Evolutionary conservation across 1,140 invertebrate species (phyloP), one percentile per base, ranked within the genome.

Genomic region (Aphis craccivora): DNA sequence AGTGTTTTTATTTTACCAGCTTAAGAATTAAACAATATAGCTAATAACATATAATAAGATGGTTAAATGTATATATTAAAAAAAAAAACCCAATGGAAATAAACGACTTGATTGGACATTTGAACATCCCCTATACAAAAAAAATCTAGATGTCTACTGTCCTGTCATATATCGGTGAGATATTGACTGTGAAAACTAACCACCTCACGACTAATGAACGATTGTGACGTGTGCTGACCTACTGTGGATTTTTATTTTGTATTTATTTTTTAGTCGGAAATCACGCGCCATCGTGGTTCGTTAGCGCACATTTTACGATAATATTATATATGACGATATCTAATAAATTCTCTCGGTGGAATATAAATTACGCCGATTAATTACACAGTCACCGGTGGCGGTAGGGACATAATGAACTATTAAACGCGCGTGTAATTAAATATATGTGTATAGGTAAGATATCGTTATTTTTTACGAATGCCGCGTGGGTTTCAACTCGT

Each of bases 401-500:
- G 48, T 20, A 7, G 45, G 48, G 60, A 67, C 48, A 48, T 37
- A 89, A 89, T 37, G 87, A 53, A 89, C 48, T 89, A 89, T 53
- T 53, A 53, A 89, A 89, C 48, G n/a, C 48, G 37, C 35, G 23
- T 9, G 88, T 90, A 60, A 90, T 90, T 90, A 90, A 90, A 90
- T n/a, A 67, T 60, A 60, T 67, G 18, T 67, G 30, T 67, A 67
- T 67, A n/a, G 60, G 60, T n/a, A n/a, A 53, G 88, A 60, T 25
- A 35, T 20, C 51, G 51, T 4, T 40, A 5, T 25, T 23, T 90
- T 90, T 55, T 60, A 60, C 51, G 88, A 90, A 30, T 30, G 1
- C 48, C 48, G 87, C 87, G 48, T 89, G 48, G 87, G 87, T 89
- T 89, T 89, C n/a, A 22, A 51, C 48, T 89, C 87, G 48, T 89